These are phyloP conservation scores for Lepidocyrtoides sp. DNA, from an alignment of 2,888 invertebrate genomes.

Conservation along the genomic window DNA sequence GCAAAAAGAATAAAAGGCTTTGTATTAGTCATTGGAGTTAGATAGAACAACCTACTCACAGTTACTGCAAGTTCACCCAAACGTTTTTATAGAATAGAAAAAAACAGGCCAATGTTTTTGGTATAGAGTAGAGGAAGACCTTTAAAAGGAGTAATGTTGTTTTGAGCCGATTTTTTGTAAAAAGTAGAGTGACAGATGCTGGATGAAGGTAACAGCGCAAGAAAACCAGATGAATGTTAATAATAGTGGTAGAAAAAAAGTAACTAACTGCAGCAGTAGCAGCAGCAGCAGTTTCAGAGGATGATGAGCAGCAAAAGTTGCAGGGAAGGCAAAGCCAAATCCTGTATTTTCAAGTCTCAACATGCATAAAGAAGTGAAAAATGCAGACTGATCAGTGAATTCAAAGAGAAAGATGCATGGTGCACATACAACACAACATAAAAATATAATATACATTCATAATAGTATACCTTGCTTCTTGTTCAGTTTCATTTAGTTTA, in stretches of 20 bases:
- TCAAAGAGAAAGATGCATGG: slow-evolving; percentile 1
- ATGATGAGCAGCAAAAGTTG: slow-evolving; percentile 24
- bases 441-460: neutral
- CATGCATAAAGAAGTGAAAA: slow-evolving; percentile 28
- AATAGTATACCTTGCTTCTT: neutral
- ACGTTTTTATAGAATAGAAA: neutral
- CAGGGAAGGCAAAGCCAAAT: slow-evolving; percentile 19
- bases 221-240: slow-evolving; percentile 68
- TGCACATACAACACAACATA: neutral
- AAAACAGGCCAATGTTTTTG: neutral
- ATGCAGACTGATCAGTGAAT: slow-evolving; percentile 39
- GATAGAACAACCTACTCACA: neutral
- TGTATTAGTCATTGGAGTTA: neutral
- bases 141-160: slow-evolving; percentile 40
- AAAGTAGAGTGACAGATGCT: slow-evolving; percentile 81
- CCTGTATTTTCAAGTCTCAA: slow-evolving; percentile 10
- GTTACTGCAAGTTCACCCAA: neutral
- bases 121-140: neutral
- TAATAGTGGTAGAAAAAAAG: slow-evolving; percentile 56
- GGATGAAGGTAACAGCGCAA: slow-evolving; percentile 75
- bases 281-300: neutral
- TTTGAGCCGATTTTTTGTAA: slow-evolving; percentile 47
- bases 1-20: neutral
- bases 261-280: slow-evolving; percentile 2
- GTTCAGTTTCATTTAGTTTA: neutral